Conservation (phyloP, 2,113 vertebrate genomes). For the Paralichthys olivaceus region DNA sequence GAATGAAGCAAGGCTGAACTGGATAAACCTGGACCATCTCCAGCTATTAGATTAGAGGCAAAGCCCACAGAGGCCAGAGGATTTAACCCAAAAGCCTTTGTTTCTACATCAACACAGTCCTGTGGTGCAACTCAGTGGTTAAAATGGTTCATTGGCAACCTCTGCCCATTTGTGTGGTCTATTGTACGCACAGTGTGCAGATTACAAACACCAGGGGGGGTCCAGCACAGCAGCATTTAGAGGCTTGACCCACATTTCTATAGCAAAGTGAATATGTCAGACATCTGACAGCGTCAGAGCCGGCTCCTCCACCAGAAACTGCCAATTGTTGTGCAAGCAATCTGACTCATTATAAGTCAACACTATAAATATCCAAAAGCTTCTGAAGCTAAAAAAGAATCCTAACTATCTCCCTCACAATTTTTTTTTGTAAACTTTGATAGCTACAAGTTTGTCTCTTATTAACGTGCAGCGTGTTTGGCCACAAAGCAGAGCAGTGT, state of each 20-base stretch:
- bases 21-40: slow-evolving; percentile 43
- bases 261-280: slow-evolving; percentile 40
- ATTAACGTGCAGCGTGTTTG: slow-evolving; percentile 19
- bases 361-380: not conserved
- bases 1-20: slow-evolving; percentile 47
- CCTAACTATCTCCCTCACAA: not conserved
- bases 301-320: slow-evolving; percentile 26
- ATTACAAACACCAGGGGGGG: slow-evolving; percentile 60
- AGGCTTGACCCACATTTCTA: slow-evolving; percentile 65
- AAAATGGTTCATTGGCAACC: slow-evolving; percentile 37
- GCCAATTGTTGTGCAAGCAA: slow-evolving; percentile 33
- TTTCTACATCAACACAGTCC: slow-evolving; percentile 47
- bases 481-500: not conserved
- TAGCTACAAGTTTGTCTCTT: slow-evolving; percentile 11
- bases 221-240: slow-evolving; percentile 54
- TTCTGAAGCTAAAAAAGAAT: not conserved
- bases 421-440: not conserved
- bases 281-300: slow-evolving; percentile 30
- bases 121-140: slow-evolving; percentile 42
- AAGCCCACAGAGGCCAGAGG: slow-evolving; percentile 30
- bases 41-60: slow-evolving; percentile 19
- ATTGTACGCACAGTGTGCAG: slow-evolving; percentile 37
- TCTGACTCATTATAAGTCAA: not conserved
- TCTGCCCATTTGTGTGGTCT: slow-evolving; percentile 30
- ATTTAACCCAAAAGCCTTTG: slow-evolving; percentile 49